Base-by-base conservation (phyloP, 2,888 invertebrate genomes). In the Macrostomum cliftonense region DNA sequence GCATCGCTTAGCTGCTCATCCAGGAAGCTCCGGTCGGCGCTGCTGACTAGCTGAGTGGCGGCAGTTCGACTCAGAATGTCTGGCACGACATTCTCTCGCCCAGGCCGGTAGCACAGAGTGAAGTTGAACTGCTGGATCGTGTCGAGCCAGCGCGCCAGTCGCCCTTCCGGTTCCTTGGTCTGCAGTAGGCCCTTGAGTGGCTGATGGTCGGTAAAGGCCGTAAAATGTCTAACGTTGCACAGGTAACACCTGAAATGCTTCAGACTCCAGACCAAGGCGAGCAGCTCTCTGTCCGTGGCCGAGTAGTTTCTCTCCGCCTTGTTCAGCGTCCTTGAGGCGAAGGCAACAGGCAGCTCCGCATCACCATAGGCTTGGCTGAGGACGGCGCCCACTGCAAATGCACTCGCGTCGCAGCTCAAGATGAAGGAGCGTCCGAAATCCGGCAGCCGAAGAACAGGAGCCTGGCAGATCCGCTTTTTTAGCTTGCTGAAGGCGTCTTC, bases 261-360 rank as follows among this genome's bases (percentile, higher is more conserved):
- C 2, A 51, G 43, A 39, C 52, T 50, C n/a, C 50, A 47, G 17
- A 55, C 48, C 2, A 53, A 50, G 1, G 52, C 52, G 28, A 53
- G 42, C 9, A 55, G 45, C 28, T 55, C 54, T 28, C 45, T 39
- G 16, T 50, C 42, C 4, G 55, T 54, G 1, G 44, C 49, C 46
- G 53, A 55, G 45, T 56, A 55, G 12, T 43, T 19, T 7, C 50
- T 4, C 9, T 28, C 28, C 28, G 28, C 52, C 9, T 54, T 54
- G 19, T 16, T 38, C 20, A 42, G 43, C 42, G 37, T n/a, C 52
- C 49, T 20, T 5, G 39, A 63, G 76, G 66, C 11, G 52, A 53
- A 17, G 45, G 49, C 42, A 42, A 40, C 43, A 7, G 28, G 28
- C 4, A 28, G 28, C 28, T 28, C 28, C 28, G 28, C 28, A 9